phyloP scores from a whole-genome alignment of 2,113 vertebrate species.

The Forbesichthys papilliferus region DNA sequence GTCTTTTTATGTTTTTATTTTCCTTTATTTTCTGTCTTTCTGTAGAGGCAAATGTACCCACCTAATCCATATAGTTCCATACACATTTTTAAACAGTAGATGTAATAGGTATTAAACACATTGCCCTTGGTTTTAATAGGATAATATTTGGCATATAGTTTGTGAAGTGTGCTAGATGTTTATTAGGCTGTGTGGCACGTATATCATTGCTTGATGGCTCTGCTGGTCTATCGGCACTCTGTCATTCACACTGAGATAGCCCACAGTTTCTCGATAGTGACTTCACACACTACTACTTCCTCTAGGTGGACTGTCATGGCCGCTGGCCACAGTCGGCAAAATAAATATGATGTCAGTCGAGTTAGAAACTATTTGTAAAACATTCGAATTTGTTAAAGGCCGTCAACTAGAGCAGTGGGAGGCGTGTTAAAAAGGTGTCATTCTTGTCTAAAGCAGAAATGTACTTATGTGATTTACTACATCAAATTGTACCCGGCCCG shows the following conservation, averaged over 20 bases:
- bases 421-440: not conserved
- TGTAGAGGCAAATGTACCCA: conserved; percentile 87
- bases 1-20: conserved; percentile 59
- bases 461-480: conserved; percentile 8
- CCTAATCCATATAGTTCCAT: conserved; percentile 90
- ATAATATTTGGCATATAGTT: conserved; percentile 56
- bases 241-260: conserved; percentile 16
- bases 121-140: conserved; percentile 77
- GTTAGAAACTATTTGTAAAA: conserved; percentile 25
- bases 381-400: not conserved
- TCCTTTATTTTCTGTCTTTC: conserved; percentile 87
- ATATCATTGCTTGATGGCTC: conserved; percentile 33
- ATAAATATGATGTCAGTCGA: conserved; percentile 39
- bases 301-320: not conserved
- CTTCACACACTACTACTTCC: conserved; percentile 16
- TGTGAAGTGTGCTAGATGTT: conserved; percentile 52
- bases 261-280: conserved; percentile 13
- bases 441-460: conserved; percentile 4
- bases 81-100: conserved; percentile 84
- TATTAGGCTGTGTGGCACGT: conserved; percentile 53
- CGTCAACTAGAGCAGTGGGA: not conserved
- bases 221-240: conserved; percentile 13
- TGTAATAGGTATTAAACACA: conserved; percentile 83
- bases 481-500: conserved; percentile 21
- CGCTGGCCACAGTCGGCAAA: conserved; percentile 3